These are phyloP conservation scores for Eucera pruinosa DNA, from an alignment of 2,888 invertebrate genomes.

Conservation along the genomic window DNA sequence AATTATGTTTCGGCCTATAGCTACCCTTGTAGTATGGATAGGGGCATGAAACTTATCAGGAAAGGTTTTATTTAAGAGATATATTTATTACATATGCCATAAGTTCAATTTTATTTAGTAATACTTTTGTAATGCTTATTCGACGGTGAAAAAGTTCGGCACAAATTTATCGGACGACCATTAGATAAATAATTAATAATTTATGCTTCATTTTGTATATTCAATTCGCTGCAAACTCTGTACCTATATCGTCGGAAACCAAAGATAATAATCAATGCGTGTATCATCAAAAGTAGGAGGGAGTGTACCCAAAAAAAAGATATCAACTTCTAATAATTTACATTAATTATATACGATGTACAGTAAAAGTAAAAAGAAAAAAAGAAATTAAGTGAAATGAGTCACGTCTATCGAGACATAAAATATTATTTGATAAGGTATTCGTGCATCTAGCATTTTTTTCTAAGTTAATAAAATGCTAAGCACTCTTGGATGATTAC, in stretches of 20 bases:
- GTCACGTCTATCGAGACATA: conserved; percentile 13
- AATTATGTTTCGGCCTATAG: no score
- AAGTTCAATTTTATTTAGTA: no score
- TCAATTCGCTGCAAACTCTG: not conserved
- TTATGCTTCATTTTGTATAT: conserved; percentile 22
- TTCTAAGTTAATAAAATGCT: conserved; percentile 66
- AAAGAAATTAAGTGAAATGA: not conserved
- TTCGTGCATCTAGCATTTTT: conserved; percentile 43
- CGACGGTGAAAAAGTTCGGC: no score
- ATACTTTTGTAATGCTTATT: no score
- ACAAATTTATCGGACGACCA: no score
- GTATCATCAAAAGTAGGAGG: conserved; percentile 49
- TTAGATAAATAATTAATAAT: conserved; percentile 30
- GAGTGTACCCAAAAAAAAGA: conserved; percentile 30
- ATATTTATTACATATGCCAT: no score
- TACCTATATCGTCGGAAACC: not conserved
- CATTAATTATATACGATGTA: conserved; percentile 38
- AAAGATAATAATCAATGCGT: conserved; percentile 44
- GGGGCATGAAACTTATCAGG: no score
- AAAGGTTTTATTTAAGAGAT: no score
- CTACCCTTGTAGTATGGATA: no score
- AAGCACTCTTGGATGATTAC: conserved; percentile 74
- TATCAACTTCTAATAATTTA: conserved; percentile 43
- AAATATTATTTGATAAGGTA: conserved; percentile 44
- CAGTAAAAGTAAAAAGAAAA: conserved; percentile 25